Base-by-base conservation (phyloP, 2,888 invertebrate species). In the Drosophila mercatorum region DNA sequence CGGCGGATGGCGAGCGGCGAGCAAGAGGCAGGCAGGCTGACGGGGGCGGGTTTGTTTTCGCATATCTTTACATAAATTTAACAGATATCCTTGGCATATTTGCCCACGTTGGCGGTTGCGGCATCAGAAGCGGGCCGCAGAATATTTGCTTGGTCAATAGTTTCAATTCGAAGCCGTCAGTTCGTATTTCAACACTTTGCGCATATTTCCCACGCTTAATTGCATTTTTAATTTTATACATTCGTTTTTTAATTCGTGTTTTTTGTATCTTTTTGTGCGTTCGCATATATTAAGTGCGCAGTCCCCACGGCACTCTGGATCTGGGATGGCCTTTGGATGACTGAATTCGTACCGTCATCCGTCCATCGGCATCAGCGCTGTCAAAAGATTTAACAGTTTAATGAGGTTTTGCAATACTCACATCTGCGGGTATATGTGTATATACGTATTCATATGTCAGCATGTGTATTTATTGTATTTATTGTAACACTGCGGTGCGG, bases 361-460 rank as follows among this genome's bases (percentile, higher is more conserved):
- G 71, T 78, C 60, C 68, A 49, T 56, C 68, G 67, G 49, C 73
- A 57, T 40, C 72, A 53, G 57, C 70, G 57, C 68, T 89, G 89
- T 81, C 88, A 87, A 81, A 87, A 89, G 89, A 81, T 79, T 87
- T 85, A 85, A 89, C 89, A 83, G 85, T 89, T 85, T 89, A 85
- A 85, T 85, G 84, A 89, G 84, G 89, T 87, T 88, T 88, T 83
- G 49, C 79, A 78, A 64, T 60, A 75, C 74, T 75, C 86, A 73
- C 75, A 78, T 61, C 84, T 72, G 72, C 68, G 75, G 80, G 86
- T 60, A 65, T 55, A 57, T 59, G 12, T 62, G 11, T 44, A 11
- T 62, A 14, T 69, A n/a, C 57, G 44, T 65, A 69, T 79, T 74
- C 53, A 66, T 68, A 56, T 81, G 68, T 87, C 73, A 68, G 57